These are phyloP conservation scores for Falco rusticolus DNA, from an alignment of 2,797 vertebrate species.

Conservation along the genomic window DNA sequence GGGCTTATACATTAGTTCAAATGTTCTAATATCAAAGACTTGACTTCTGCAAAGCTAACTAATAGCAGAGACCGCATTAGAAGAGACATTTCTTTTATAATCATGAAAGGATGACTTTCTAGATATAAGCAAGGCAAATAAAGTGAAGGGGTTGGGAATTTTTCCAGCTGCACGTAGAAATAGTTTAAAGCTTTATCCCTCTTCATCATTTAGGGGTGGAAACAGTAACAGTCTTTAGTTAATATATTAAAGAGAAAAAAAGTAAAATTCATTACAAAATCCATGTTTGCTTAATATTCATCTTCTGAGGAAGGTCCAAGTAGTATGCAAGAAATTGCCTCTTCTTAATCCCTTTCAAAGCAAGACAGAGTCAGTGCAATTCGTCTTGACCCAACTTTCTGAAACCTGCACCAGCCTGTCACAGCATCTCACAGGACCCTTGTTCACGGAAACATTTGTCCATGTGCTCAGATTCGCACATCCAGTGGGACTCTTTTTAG, in stretches of 20 bases:
- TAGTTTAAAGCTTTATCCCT: background rate
- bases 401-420: background rate
- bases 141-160: background rate
- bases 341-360: background rate
- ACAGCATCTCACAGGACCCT: background rate
- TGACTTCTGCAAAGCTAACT: no score
- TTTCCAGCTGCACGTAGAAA: background rate
- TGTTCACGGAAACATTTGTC: background rate
- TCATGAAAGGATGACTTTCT: background rate
- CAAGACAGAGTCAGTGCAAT: accelerated
- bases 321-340: background rate
- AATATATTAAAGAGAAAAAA: background rate
- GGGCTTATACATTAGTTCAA: background rate
- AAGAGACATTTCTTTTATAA: background rate
- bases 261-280: background rate
- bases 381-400: background rate
- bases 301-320: background rate
- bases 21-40: background rate
- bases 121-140: background rate
- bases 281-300: background rate
- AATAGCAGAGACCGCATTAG: background rate
- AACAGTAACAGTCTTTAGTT: background rate
- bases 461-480: background rate
- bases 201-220: background rate
- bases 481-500: background rate